Percentiles rank a stretch among this genome's conserved stretches.
Evolutionary conservation across 2,888 invertebrate genomes (phyloP).

Genomic region (Hemaris fuciformis): DNA sequence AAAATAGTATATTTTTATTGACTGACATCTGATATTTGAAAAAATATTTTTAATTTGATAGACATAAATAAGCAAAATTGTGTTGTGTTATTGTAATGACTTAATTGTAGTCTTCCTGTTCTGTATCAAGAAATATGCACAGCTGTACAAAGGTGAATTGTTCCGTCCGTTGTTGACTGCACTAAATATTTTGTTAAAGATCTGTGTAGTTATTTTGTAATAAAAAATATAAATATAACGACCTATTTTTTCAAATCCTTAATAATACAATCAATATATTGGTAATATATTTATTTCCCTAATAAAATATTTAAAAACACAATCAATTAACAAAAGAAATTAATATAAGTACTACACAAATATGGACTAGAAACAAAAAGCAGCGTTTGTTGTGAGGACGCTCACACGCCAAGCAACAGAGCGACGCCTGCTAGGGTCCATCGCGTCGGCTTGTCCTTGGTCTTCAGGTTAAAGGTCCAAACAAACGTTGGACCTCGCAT

Average conservation of each 20-base stretch:
- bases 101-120: conserved; percentile 55
- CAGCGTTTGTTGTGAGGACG: not conserved
- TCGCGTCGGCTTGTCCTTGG: conserved; percentile 92
- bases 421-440: conserved; percentile 98
- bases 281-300: not conserved
- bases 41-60: not conserved
- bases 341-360: not conserved
- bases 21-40: conserved; percentile 15
- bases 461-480: conserved; percentile 97
- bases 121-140: conserved; percentile 42
- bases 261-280: not conserved
- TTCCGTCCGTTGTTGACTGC: conserved; percentile 43
- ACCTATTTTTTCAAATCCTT: not conserved
- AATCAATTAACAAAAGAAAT: not conserved
- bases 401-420: conserved; percentile 90
- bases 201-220: conserved; percentile 23
- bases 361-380: not conserved
- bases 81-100: conserved; percentile 25
- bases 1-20: conserved; percentile 10
- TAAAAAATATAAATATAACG: conserved; percentile 8
- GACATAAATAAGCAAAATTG: not conserved
- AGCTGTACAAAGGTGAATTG: conserved; percentile 27
- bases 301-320: not conserved
- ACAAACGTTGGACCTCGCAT: conserved; percentile 95
- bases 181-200: conserved; percentile 36